These are phyloP conservation scores for Calidris pygmaea DNA, from an alignment of 2,113 vertebrate genomes.

Conservation along the genomic window DNA sequence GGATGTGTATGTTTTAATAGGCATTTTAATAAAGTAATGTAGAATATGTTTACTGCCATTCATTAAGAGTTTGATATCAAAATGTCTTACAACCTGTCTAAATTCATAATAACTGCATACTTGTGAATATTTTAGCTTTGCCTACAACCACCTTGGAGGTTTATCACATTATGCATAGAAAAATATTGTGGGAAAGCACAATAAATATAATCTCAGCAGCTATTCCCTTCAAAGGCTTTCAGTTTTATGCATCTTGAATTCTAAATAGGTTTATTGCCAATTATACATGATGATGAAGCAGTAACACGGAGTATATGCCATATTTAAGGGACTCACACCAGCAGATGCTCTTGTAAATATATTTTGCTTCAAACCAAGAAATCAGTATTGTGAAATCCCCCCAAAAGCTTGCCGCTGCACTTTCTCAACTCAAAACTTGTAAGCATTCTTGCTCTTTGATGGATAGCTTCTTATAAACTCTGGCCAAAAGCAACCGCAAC, in stretches of 20 bases:
- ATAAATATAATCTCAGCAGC: slow-evolving; percentile 71
- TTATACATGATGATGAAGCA: slow-evolving; percentile 70
- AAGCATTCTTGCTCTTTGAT: slow-evolving; percentile 46
- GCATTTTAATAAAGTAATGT: slow-evolving; percentile 65
- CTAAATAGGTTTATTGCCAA: slow-evolving; percentile 71
- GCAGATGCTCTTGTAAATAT: slow-evolving; percentile 62
- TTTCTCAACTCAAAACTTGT: slow-evolving; percentile 40
- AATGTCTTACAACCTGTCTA: slow-evolving; percentile 72
- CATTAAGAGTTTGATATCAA: slow-evolving; percentile 65
- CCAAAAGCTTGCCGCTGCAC: slow-evolving; percentile 32
- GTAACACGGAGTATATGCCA: slow-evolving; percentile 31
- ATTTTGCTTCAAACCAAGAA: slow-evolving; percentile 65
- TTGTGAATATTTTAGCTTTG: slow-evolving; percentile 69
- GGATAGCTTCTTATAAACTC: not conserved
- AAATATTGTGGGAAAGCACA: slow-evolving; percentile 67
- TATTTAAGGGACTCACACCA: slow-evolving; percentile 59
- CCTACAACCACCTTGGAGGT: slow-evolving; percentile 69
- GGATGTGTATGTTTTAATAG: slow-evolving; percentile 62
- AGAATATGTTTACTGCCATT: slow-evolving; percentile 65
- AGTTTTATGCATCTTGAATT: slow-evolving; percentile 69
- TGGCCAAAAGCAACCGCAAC: not conserved
- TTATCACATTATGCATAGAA: slow-evolving; percentile 71
- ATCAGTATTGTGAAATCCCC: slow-evolving; percentile 52
- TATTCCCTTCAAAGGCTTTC: slow-evolving; percentile 70
- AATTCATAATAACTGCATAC: slow-evolving; percentile 65